Conservation (phyloP, 2,888 invertebrate genomes). For the Drosophila mercatorum region DNA sequence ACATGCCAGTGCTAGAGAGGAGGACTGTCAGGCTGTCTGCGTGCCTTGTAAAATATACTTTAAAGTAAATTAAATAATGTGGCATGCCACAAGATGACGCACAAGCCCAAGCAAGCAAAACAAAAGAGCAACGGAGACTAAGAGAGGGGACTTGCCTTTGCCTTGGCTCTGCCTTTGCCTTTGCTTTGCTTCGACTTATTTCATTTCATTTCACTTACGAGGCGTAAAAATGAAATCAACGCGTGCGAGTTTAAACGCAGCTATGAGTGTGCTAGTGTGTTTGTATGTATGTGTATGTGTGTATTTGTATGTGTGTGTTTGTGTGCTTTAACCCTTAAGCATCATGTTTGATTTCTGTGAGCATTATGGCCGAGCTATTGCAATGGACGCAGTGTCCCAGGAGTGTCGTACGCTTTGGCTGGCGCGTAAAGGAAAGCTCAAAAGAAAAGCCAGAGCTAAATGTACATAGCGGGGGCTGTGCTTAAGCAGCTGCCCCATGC, state of each 20-base stretch:
- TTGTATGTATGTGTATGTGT: slow-evolving; percentile 10
- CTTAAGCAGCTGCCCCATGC: slow-evolving; percentile 37
- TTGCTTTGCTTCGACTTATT: slow-evolving; percentile 43
- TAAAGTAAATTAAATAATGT: slow-evolving; percentile 80
- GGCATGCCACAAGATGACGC: slow-evolving; percentile 72
- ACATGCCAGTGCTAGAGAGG: background rate
- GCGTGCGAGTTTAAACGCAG: slow-evolving; percentile 44
- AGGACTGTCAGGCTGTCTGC: slow-evolving; percentile 31
- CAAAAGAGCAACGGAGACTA: background rate
- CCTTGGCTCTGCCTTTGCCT: slow-evolving; percentile 10
- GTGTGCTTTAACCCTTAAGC: slow-evolving; percentile 62
- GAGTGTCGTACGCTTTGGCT: slow-evolving; percentile 76
- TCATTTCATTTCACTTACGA: slow-evolving; percentile 76
- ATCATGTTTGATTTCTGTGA: slow-evolving; percentile 70
- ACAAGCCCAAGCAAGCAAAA: slow-evolving; percentile 29
- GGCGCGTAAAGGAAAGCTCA: slow-evolving; percentile 18
- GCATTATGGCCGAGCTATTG: slow-evolving; percentile 60
- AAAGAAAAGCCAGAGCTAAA: slow-evolving; percentile 31
- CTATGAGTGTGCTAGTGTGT: slow-evolving; percentile 14
- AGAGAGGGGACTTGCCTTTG: background rate
- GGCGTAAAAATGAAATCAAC: slow-evolving; percentile 77
- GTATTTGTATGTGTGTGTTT: slow-evolving; percentile 26
- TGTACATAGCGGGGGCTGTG: background rate
- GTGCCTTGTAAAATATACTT: slow-evolving; percentile 64
- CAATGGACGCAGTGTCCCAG: slow-evolving; percentile 51